Base-by-base conservation (phyloP, 2,797 vertebrate genomes). In the Streptopelia turtur region DNA sequence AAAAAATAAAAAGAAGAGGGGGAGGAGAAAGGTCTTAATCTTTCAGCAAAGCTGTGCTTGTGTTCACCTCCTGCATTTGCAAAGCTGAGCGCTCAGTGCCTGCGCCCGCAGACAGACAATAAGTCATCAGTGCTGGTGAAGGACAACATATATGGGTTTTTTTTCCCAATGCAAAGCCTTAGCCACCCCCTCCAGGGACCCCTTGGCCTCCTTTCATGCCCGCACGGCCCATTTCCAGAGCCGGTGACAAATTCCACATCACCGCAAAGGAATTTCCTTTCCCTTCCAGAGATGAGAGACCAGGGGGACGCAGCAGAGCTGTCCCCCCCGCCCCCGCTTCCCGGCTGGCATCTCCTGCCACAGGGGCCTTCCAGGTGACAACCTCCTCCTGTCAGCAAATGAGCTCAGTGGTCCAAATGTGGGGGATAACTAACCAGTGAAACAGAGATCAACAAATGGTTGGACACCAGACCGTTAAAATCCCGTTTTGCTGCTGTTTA, bases 251-350 rank as follows among this genome's bases (percentile, higher is more conserved):
- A 84, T 81, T 57, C 66, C 70, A 72, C 83, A 45, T 79, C 90
- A 89, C 13, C 6, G 16, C 77, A 56, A 61, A 91, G 86, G 95
- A 89, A 95, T 94, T 88, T 86, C 76, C 78, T 76, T 82, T 84
- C 71, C 27, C 39, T 80, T 49, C 39, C 71, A 53, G 47, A 84
- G 87, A 17, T 55, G 8, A 28, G 16, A 83, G 65, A 14, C 9
- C 35, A 1, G 23, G 43, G 57, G 82, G 87, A 68, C 1, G 17
- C 56, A 60, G 65, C 31, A 39, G 87, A 18, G 35, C 11, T 1
- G 18, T 4, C 31, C 11, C 30, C 56, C 18, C 18, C 13, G 4
- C 9, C 16, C 17, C 35, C 3, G 7, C 9, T 13, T 24, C 35
- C 5, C 0, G 1, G 4, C 0, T 16, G 49, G 63, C 43, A 49